Percentiles rank a stretch among this genome's conserved stretches.
These are phyloP conservation scores for Streptopelia turtur DNA, from an alignment of 2,797 vertebrate species.

Conservation along the genomic window DNA sequence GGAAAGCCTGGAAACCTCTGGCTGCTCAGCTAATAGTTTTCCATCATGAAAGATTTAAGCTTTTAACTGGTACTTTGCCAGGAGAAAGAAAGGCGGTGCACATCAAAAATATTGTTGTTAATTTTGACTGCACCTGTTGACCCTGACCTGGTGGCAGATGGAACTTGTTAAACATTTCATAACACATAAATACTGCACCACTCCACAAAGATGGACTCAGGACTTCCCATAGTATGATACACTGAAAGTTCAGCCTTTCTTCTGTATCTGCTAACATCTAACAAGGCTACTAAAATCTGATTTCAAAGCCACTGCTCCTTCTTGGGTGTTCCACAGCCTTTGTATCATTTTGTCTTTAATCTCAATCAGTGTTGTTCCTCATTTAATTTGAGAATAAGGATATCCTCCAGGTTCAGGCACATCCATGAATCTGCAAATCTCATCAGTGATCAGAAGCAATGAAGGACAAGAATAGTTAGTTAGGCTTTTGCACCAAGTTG, in stretches of 20 bases:
- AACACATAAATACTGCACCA: rapidly evolving
- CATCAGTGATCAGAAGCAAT: not conserved
- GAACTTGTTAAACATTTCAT: not conserved
- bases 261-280: not conserved
- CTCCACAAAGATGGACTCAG: not conserved
- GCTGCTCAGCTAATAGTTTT: not conserved
- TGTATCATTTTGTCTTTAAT: not conserved
- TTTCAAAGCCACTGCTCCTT: not conserved
- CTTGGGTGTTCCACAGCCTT: not conserved
- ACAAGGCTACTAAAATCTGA: not conserved
- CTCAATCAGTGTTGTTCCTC: not conserved
- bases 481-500: not conserved
- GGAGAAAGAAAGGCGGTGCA: not conserved
- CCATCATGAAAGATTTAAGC: not conserved
- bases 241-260: not conserved
- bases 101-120: not conserved
- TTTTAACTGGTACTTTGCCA: not conserved
- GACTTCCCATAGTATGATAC: not conserved
- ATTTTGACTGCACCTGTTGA: conserved; percentile 12
- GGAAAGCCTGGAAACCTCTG: not conserved
- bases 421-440: not conserved
- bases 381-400: not conserved
- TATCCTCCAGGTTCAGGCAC: not conserved
- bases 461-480: not conserved
- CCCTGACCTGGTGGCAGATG: not conserved